Evolutionary conservation across 1,140 invertebrate genomes (phyloP), one percentile per base, ranked within the genome.

Genomic region (Anoplophora glabripennis): DNA sequence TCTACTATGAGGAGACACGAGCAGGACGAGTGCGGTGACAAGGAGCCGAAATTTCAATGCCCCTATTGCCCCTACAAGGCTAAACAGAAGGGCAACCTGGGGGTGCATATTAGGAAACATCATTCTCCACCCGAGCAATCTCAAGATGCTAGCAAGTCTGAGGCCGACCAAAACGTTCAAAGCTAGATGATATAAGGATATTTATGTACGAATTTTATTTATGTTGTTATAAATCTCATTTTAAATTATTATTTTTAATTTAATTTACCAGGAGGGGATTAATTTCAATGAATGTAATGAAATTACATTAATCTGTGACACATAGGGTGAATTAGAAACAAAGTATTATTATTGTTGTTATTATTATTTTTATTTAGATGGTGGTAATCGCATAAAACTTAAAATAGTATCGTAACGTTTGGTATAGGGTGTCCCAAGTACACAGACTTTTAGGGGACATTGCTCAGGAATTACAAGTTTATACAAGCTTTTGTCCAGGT

Each of bases 1-100:
- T 89, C 87, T 11, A 90, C 88, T 52, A 80, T 90, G 80, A 80
- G 88, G 0, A 81, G 89, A 7, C 90, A 93, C 76, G 88, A 91
- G 72, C 88, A 86, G 74, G 89, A 92, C 59, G 90, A 92, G 75
- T 93, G 90, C 75, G 89, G 90, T n/a, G 89, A 89, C 52, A 90
- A 92, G 72, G 86, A 89, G 58, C 88, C 87, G 1, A 83, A 86
- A 42, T 90, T 91, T 75, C 86, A 89, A 21, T 92, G 90, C 64
- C 89, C 89, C 1, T 83, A 89, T 67, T 92, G 90, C 75, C 82
- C 85, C 1, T 90, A 90, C 77, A 84, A 83, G 61, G 88, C 88
- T 21, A 87, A 90, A 67, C 89, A 91, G 69, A 81, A 88, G 3
- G 88, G 88, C 59, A 90, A 90, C 74, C 79, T 91, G 1, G 86